Base-by-base conservation (phyloP, 1,140 invertebrate genomes). In the Cecropterus lyciades region DNA sequence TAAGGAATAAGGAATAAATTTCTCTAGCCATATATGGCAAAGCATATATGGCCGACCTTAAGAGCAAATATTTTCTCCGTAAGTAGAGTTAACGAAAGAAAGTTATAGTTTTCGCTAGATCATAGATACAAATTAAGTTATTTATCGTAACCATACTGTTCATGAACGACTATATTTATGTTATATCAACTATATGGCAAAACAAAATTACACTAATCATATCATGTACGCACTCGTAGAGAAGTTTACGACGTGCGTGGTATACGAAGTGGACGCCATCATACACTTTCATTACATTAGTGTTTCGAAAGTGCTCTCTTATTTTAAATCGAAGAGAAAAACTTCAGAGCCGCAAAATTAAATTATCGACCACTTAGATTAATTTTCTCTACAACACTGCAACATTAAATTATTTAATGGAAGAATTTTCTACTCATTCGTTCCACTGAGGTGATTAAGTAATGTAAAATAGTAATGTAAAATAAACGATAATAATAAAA, bases 131-230 rank as follows among this genome's bases (percentile, higher is more conserved):
- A 9, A 40, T 13, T 1, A 33, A 40, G 37, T 11, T n/a, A 40
- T 40, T 40, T 40, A n/a, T n/a, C 10, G n/a, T 40, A 40, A 40
- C 37, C 10, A 40, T 13, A 13, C 9, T 1, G 10, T 40, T 9
- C 37, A 40, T 40, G 10, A 13, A 9, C 30, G 7, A 11, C 2
- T 33, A 33, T 33, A 8, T 33, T 33, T 7, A 33, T 33, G 30
- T 3, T 33, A n/a, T n/a, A n/a, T n/a, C n/a, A n/a, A n/a, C n/a
- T n/a, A n/a, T n/a, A n/a, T n/a, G n/a, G n/a, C n/a, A n/a, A 40
- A 40, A 40, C 37, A 40, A 40, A 40, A 40, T 40, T 40, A 40
- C 9, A 40, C 37, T 40, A 40, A 40, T 40, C n/a, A 40, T 11
- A 9, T 5, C 37, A 40, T 40, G n/a, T 40, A 40, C 9, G 37